Base-by-base conservation (phyloP, 2,113 vertebrate species). In the Heloderma charlesbogerti region DNA sequence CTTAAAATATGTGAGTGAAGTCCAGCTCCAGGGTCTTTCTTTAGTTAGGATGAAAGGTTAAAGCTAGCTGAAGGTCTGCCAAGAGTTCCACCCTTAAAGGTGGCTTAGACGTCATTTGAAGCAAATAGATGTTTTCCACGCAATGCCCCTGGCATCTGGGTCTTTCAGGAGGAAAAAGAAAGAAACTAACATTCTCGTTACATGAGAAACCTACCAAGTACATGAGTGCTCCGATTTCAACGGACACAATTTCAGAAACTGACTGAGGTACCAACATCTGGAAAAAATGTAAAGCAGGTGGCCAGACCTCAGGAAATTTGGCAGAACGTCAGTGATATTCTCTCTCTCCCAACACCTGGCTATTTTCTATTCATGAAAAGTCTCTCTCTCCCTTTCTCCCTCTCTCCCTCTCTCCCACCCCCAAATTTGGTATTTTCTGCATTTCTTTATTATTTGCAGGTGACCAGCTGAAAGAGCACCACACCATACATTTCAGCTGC, bases 161-260 rank as follows among this genome's bases (percentile, higher is more conserved):
- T 89, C 81, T 93, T 94, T 95, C 66, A 67, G 27, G 27, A 22
- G 9, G 27, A 7, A 67, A 67, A 94, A 93, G 92, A 90, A 89
- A 91, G 94, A 93, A 92, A 93, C 72, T 93, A 89, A 85, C 89
- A 83, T 94, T 88, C 29, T n/a, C 91, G 40, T 91, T 85, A 83
- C 78, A 27, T 16, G 51, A 31, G 12, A 84, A 90, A 67, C 84
- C 34, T 51, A 6, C n/a, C 66, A 54, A 77, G 94, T 84, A 16
- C 57, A 13, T 60, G 15, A 60, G 89, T 72, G 0, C 25, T 82
- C 67, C 2, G 3, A 43, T 69, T 74, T 74, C 91, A 40, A n/a
- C 3, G 51, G 87, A 85, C 75, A 84, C 3, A 4, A 2, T 2
- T 89, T 94, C 80, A 83, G 71, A 85, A 79, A 20, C 34, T 0